These are phyloP conservation scores for Elegia similella DNA, from an alignment of 2,888 invertebrate species.

Conservation along the genomic window DNA sequence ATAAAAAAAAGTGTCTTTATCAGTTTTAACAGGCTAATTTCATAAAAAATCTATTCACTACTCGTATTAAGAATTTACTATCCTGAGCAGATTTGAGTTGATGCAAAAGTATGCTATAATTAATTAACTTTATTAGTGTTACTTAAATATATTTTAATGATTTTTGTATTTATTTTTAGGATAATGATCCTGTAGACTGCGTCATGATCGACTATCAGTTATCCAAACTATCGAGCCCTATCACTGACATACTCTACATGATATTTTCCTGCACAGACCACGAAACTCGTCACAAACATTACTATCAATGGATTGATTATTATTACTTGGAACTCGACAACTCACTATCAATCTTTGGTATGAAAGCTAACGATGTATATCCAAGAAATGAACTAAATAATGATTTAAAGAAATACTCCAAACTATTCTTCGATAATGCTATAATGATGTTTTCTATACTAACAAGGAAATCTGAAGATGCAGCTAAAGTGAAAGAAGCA, in stretches of 20 bases:
- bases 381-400: constrained; percentile 39
- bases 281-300: constrained; percentile 34
- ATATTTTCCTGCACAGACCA: constrained; percentile 46
- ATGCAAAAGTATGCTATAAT: too few relatives aligned
- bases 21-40: too few relatives aligned
- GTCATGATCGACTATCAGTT: constrained; percentile 50
- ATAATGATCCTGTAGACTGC: constrained; percentile 30
- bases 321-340: constrained; percentile 37
- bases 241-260: constrained; percentile 39
- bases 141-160: too few relatives aligned
- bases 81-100: too few relatives aligned
- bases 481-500: constrained; percentile 27
- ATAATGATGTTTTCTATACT: constrained; percentile 29
- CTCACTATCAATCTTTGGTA: constrained; percentile 31
- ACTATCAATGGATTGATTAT: constrained; percentile 30
- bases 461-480: constrained; percentile 33
- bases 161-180: constrained; percentile 30
- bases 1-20: too few relatives aligned
- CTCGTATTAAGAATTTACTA: too few relatives aligned
- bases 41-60: too few relatives aligned
- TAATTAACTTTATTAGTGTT: too few relatives aligned
- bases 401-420: constrained; percentile 38
- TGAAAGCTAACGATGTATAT: constrained; percentile 35
- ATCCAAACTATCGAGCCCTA: constrained; percentile 37
- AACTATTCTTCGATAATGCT: constrained; percentile 26